Base-by-base conservation (phyloP, 1,140 invertebrate species). In the Scaptomyza pallida region DNA sequence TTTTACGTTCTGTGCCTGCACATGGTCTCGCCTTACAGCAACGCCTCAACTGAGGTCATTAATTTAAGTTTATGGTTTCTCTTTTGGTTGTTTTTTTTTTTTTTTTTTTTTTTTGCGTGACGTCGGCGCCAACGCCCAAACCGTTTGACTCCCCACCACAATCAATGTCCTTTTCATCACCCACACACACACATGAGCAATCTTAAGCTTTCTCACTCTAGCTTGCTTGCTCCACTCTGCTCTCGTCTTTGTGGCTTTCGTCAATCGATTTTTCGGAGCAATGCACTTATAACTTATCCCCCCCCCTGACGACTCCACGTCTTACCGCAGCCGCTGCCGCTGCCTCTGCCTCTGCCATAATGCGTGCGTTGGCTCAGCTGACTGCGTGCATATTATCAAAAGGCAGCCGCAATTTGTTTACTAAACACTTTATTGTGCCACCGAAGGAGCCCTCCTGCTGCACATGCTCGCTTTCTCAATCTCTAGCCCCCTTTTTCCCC, bases 51-150 rank as follows among this genome's bases (percentile, higher is more conserved):
- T 64, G 70, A 85, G 80, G 82, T 89, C 83, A 89, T 89, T 89
- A 89, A 89, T 89, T 89, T 89, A 78, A 89, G 81, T 89, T 89
- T 89, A 89, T 89, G 85, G 83, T 89, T 89, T 89, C 85, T 82
- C 78, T 89, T 30, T 89, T 80, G 72, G 72, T n/a, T n/a, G n/a
- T n/a, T n/a, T n/a, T n/a, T n/a, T n/a, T n/a, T n/a, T n/a, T n/a
- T n/a, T n/a, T n/a, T n/a, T n/a, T n/a, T n/a, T n/a, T n/a, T 81
- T 86, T 81, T 77, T 72, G 82, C 78, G 67, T 88, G 82, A 82
- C 71, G 81, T 70, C 59, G 78, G 69, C 80, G 80, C 80, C 79
- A 78, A 70, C 75, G 61, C 56, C 75, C 65, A 23, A 50, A 51
- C 54, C 48, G 26, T 23, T 19, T 4, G 9, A 19, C 48, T 44